phyloP scores from a whole-genome alignment of 1,140 invertebrate genomes.

The Antheraea pernyi region DNA sequence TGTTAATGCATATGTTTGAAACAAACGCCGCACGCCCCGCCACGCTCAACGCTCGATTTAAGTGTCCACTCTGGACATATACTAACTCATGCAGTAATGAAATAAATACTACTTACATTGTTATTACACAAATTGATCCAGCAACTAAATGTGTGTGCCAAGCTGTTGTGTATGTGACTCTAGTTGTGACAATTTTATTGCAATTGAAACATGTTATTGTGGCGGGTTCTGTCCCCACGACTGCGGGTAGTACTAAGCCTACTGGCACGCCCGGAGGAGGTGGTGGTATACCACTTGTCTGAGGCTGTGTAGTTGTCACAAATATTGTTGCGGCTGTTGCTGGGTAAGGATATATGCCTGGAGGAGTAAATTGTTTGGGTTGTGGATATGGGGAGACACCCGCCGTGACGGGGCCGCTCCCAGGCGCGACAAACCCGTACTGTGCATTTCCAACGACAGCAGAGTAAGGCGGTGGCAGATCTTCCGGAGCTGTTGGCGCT shows the following conservation, averaged over 20 bases:
- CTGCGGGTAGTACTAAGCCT: constrained; percentile 53
- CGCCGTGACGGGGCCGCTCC: constrained; percentile 28
- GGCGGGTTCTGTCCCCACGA: constrained; percentile 64
- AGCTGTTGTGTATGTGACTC: constrained; percentile 65
- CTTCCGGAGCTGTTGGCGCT: constrained; percentile 37
- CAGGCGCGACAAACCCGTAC: constrained; percentile 58
- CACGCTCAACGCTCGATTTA: no score
- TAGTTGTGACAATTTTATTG: constrained; percentile 66
- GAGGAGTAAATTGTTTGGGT: constrained; percentile 58
- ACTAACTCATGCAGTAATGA: neutral
- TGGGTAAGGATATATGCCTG: constrained; percentile 64
- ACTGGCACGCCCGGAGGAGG: constrained; percentile 49
- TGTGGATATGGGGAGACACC: constrained; percentile 28
- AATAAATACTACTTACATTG: constrained; percentile 54
- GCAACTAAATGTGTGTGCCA: constrained; percentile 72
- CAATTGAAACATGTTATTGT: constrained; percentile 69
- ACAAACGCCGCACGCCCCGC: no score
- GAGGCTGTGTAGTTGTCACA: constrained; percentile 47
- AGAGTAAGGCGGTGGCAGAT: constrained; percentile 69
- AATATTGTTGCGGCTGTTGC: constrained; percentile 14
- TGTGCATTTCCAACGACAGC: constrained; percentile 64
- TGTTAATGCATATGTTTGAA: no score
- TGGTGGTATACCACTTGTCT: constrained; percentile 37
- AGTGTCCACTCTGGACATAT: no score
- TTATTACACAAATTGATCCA: constrained; percentile 65